Percentiles rank a stretch among this genome's conserved stretches.
These are phyloP conservation scores for Phylloscopus trochilus DNA, from an alignment of 2,113 vertebrate species.

Conservation along the genomic window DNA sequence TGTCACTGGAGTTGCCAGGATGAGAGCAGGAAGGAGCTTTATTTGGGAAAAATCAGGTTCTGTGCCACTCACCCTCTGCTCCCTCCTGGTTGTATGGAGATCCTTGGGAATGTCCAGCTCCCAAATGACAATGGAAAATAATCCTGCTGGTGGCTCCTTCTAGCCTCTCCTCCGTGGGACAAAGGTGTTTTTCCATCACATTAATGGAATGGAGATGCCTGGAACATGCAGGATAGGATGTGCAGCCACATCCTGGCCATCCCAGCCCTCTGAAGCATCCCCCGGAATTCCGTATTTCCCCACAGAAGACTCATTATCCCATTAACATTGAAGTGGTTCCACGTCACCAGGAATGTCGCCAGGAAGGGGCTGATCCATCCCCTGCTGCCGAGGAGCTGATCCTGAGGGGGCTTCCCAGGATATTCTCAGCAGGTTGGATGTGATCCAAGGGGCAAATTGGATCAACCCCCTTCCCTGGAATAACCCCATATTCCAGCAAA, in stretches of 20 bases:
- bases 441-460: neutral
- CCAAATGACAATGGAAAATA: neutral
- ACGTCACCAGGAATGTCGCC: neutral
- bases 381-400: neutral
- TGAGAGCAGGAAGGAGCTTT: neutral
- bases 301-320: neutral
- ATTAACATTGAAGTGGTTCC: neutral
- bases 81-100: neutral
- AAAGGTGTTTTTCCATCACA: neutral
- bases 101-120: neutral
- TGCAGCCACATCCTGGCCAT: neutral
- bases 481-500: fast-evolving
- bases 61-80: neutral
- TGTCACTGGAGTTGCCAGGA: neutral
- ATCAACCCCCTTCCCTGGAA: neutral
- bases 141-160: fast-evolving
- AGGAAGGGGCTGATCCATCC: neutral
- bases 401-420: neutral
- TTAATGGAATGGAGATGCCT: neutral
- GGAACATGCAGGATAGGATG: neutral
- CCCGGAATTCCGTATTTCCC: neutral
- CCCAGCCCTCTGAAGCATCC: neutral
- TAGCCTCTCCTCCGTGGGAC: neutral
- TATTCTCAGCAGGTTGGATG: neutral
- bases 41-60: neutral